Conservation (phyloP, 2,113 vertebrate genomes). For the Sturnira hondurensis region DNA sequence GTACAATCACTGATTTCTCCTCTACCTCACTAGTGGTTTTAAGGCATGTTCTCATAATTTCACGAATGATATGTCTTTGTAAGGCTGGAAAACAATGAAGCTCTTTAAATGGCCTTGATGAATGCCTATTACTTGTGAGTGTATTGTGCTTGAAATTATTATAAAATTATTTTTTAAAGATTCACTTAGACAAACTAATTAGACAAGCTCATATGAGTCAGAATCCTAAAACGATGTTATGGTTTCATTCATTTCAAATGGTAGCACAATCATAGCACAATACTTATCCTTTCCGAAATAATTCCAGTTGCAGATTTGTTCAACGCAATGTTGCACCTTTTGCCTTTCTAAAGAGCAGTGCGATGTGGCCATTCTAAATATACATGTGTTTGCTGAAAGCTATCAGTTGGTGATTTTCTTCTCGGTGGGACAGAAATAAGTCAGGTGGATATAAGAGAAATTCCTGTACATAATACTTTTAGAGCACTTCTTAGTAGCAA, state of each 20-base stretch:
- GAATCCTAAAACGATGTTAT: not conserved
- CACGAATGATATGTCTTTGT: not conserved
- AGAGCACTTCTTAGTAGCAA: conserved; percentile 67
- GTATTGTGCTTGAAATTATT: not conserved
- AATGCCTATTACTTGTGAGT: not conserved
- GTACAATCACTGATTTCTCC: conserved; percentile 16
- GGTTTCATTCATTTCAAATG: conserved; percentile 42
- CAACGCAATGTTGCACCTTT: not conserved
- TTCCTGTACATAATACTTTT: conserved; percentile 66
- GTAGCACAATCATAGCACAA: not conserved
- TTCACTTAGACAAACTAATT: not conserved
- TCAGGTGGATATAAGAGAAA: conserved; percentile 65
- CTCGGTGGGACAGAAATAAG: conserved; percentile 63
- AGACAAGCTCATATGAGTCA: not conserved
- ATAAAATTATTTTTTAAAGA: conserved; percentile 2
- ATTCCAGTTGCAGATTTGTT: not conserved
- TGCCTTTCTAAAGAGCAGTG: conserved; percentile 42
- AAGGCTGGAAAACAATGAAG: not conserved
- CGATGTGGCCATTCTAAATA: conserved; percentile 44
- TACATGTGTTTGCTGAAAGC: conserved; percentile 53
- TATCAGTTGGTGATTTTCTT: conserved; percentile 65
- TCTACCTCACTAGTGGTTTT: conserved; percentile 19
- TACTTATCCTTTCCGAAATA: conserved; percentile 8
- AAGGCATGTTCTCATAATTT: not conserved
- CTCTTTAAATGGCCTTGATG: not conserved